These are phyloP conservation scores for Monoplex corrugatus DNA, from an alignment of 2,888 invertebrate genomes.

Conservation along the genomic window DNA sequence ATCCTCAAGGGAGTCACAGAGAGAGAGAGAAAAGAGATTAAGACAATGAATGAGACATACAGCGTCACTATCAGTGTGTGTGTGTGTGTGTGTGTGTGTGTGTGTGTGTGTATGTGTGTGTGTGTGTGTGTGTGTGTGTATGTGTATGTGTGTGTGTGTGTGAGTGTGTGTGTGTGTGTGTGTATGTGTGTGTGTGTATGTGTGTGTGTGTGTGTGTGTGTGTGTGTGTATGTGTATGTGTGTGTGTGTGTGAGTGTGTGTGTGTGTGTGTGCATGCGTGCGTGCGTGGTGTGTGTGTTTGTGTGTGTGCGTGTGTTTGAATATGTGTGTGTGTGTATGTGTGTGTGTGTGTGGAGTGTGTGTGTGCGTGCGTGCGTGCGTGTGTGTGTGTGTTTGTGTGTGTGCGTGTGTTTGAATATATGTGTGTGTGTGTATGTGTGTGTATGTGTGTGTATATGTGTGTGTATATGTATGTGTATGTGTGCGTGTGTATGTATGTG, in stretches of 20 bases:
- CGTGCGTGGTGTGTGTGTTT: neutral
- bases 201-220: constrained; percentile 31
- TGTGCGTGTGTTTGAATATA: too few species aligned
- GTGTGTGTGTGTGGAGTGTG: constrained; percentile 13
- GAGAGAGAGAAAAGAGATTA: too few species aligned
- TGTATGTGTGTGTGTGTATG: constrained; percentile 24
- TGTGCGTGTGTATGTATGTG: too few species aligned
- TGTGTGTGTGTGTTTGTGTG: neutral
- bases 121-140: neutral
- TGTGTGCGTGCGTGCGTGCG: neutral
- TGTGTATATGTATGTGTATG: too few species aligned
- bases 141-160: neutral
- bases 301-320: neutral
- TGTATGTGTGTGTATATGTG: too few species aligned
- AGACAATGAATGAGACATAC: too few species aligned
- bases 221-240: constrained; percentile 26
- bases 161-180: neutral
- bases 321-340: neutral
- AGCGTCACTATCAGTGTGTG: too few species aligned
- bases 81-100: constrained; percentile 28
- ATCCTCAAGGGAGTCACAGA: too few species aligned
- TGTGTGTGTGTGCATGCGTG: constrained; percentile 5
- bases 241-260: constrained; percentile 15
- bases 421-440: too few species aligned
- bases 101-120: constrained; percentile 12